Conservation (phyloP, 2,113 vertebrate species). For the Siniperca chuatsi region DNA sequence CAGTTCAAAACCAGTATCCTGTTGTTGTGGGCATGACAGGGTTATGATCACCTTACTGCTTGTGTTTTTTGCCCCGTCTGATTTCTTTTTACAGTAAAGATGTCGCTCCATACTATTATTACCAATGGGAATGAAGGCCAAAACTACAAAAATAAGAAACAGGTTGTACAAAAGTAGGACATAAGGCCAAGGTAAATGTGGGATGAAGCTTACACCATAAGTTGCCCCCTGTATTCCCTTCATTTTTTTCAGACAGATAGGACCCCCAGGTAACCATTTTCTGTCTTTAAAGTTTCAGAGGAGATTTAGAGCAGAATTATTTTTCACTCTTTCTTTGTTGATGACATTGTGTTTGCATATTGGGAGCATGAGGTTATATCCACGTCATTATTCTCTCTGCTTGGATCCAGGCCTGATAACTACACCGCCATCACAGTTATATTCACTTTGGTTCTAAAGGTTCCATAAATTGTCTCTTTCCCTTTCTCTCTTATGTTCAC, state of each 20-base stretch:
- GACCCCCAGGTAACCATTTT: constrained; percentile 30
- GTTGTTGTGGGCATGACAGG: not conserved
- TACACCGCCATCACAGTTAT: constrained; percentile 31
- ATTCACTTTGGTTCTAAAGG: constrained; percentile 63
- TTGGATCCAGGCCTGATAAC: constrained; percentile 66
- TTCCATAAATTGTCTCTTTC: constrained; percentile 67
- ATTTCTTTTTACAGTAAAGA: not conserved
- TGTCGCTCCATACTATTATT: not conserved
- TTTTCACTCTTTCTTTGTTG: constrained; percentile 54
- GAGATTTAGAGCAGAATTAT: constrained; percentile 36
- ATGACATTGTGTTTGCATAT: constrained; percentile 71
- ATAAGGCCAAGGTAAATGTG: constrained; percentile 22
- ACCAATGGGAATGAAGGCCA: not conserved
- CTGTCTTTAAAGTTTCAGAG: constrained; percentile 34
- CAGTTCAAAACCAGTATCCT: not conserved
- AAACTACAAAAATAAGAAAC: not conserved
- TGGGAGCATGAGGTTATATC: constrained; percentile 63
- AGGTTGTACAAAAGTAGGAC: not conserved
- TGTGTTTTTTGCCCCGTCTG: not conserved
- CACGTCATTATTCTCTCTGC: constrained; percentile 71
- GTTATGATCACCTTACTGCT: not conserved
- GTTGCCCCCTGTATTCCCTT: not conserved
- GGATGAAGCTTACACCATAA: not conserved
- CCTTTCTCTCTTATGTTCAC: constrained; percentile 34
- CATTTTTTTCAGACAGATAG: constrained; percentile 35